Evolutionary conservation across 2,113 vertebrate genomes (phyloP), one percentile per base, ranked within the genome.

Genomic region (Hippocampus barbouri): DNA sequence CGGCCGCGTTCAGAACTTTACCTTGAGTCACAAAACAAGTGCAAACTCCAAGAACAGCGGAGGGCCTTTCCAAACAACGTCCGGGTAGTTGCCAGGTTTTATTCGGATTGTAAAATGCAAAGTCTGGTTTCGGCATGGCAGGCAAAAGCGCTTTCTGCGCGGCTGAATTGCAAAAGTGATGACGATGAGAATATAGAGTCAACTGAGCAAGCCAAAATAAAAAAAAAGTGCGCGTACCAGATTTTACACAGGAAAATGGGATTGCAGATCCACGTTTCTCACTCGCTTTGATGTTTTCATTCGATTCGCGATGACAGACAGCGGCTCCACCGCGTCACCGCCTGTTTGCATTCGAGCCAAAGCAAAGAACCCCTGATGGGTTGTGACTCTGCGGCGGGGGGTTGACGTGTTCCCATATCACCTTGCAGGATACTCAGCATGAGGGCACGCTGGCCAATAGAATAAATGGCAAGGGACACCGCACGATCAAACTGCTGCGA

Each of bases 11-110:
- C n/a, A 86, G 84, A 88, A 75, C 54, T 66, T 61, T 74, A 61
- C 69, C 45, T 40, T 40, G 61, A 77, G 53, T 79, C 85, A 82
- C 84, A 90, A 68, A 77, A 71, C 85, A 89, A 91, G 40, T 75
- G 66, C 66, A 75, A 87, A 66, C 87, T 82, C 68, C 82, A 85
- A 74, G 89, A 93, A 89, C 80, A 6, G 11, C 11, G 20, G 34
- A n/a, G 2, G 38, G 8, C 1, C 7, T 10, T 92, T 92, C 88
- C 92, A 77, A 91, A 85, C 57, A 66, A 74, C 74, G 74, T 84
- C 68, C 57, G 71, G 60, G 70, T 79, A 66, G 64, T 84, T 84
- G 79, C 23, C 62, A 45, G 63, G 2, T 85, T 85, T 87, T 92
- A 85, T 72, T 9, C 76, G 86, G 81, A 80, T 86, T n/a, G 60